Evolutionary conservation across 2,888 invertebrate species (phyloP).

Genomic region (Tethea ocularis): DNA sequence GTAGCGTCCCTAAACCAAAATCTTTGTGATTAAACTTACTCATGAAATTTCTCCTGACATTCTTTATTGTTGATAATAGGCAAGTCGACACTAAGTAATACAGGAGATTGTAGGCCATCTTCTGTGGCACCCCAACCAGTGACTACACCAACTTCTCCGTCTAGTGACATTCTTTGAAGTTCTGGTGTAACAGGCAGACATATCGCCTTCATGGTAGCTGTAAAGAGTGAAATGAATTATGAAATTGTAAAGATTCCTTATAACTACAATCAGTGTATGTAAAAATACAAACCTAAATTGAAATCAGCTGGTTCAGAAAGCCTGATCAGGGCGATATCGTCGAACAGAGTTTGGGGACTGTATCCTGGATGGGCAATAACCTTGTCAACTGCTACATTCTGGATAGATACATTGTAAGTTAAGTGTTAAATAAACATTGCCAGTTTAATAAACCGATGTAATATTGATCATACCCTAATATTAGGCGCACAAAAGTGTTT

Average conservation of each 20-base stretch:
- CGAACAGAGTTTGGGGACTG: slow-evolving; percentile 39
- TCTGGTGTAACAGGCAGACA: slow-evolving; percentile 68
- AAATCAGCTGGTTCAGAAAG: slow-evolving; percentile 67
- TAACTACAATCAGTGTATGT: background rate
- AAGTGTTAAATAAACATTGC: background rate
- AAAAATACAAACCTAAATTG: slow-evolving; percentile 39
- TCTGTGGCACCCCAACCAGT: slow-evolving; percentile 84
- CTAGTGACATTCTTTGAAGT: slow-evolving; percentile 40
- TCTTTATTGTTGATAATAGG: slow-evolving; percentile 37
- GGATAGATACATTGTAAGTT: slow-evolving; percentile 23
- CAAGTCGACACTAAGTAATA: slow-evolving; percentile 60
- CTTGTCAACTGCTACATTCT: slow-evolving; percentile 65
- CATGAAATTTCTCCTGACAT: slow-evolving; percentile 14
- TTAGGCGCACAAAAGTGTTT: slow-evolving; percentile 45
- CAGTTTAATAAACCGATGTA: background rate
- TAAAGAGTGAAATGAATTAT: slow-evolving; percentile 17
- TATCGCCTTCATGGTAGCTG: slow-evolving; percentile 66
- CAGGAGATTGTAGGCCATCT: slow-evolving; percentile 56
- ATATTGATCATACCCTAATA: slow-evolving; percentile 29
- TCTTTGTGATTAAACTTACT: slow-evolving; percentile 18
- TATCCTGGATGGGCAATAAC: slow-evolving; percentile 77
- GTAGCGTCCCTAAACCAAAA: background rate
- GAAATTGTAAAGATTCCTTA: background rate
- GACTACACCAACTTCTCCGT: slow-evolving; percentile 53
- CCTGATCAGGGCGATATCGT: slow-evolving; percentile 84